Percentiles rank a stretch among this genome's conserved stretches.
Evolutionary conservation across 2,797 vertebrate genomes (phyloP).

Genomic region (Macropodus opercularis): DNA sequence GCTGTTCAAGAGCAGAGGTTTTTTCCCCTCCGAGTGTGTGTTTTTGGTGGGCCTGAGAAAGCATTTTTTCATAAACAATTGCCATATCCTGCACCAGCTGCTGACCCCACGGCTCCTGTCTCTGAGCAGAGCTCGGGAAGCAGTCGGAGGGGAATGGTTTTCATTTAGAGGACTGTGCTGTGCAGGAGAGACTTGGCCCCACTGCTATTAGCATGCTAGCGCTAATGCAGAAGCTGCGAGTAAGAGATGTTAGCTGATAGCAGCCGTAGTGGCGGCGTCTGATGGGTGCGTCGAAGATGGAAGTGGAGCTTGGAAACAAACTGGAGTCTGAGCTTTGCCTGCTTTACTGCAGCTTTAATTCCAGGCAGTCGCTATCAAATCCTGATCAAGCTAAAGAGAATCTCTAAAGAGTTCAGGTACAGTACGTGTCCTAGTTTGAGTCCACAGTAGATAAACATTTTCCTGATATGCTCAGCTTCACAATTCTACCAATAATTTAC

Average conservation of each 20-base stretch:
- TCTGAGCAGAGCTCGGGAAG: constrained; percentile 69
- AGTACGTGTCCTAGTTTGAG: no score
- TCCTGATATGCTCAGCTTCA: no score
- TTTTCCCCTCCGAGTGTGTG: constrained; percentile 48
- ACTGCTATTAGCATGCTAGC: constrained; percentile 85
- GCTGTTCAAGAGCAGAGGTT: constrained; percentile 82
- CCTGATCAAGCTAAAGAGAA: no score
- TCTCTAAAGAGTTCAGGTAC: no score
- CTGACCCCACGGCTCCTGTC: constrained; percentile 92
- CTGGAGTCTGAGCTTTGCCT: no score
- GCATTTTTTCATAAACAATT: constrained; percentile 99
- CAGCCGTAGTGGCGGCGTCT: constrained; percentile 44
- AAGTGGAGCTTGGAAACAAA: constrained; percentile 51
- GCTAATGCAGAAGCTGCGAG: constrained; percentile 64
- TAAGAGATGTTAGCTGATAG: constrained; percentile 55
- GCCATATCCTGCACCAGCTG: constrained; percentile 99
- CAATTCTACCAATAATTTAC: no score
- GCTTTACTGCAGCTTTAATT: no score
- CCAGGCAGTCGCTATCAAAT: no score
- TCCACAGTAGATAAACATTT: no score
- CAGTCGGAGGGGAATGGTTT: constrained; percentile 86
- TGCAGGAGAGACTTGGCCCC: constrained; percentile 85
- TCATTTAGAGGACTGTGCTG: constrained; percentile 90
- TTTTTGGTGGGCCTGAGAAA: constrained; percentile 96
- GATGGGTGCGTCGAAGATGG: constrained; percentile 15